Percentiles rank a stretch among this genome's conserved stretches.
Conservation (phyloP, 2,888 invertebrate genomes). For the Diogma glabrata region DNA sequence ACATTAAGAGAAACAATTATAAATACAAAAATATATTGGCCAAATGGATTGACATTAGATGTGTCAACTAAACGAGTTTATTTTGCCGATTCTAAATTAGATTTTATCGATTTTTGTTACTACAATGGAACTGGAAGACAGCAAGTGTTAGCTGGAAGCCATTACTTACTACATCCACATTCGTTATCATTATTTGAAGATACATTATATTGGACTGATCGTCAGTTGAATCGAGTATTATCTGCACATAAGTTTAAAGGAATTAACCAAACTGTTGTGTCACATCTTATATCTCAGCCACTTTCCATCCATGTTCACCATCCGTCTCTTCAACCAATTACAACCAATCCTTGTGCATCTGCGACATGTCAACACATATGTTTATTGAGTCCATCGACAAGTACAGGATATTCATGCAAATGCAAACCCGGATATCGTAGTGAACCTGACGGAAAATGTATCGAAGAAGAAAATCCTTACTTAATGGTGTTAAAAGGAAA, state of each 20-base stretch:
- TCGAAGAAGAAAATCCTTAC: constrained; percentile 78
- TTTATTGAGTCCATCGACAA: constrained; percentile 65
- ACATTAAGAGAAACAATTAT: constrained; percentile 73
- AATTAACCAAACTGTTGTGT: constrained; percentile 83
- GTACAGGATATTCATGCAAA: constrained; percentile 69
- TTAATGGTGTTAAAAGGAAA: constrained; percentile 81
- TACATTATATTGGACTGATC: constrained; percentile 92
- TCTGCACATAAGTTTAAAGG: constrained; percentile 90
- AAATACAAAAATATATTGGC: constrained; percentile 94
- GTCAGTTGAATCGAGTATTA: constrained; percentile 79
- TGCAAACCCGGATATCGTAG: constrained; percentile 81
- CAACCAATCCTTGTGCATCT: constrained; percentile 62
- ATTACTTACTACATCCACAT: constrained; percentile 92
- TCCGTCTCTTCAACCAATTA: constrained; percentile 79
- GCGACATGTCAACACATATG: constrained; percentile 82
- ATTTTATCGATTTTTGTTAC: constrained; percentile 95
- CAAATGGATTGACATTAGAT: constrained; percentile 93
- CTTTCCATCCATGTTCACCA: constrained; percentile 93
- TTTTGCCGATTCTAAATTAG: constrained; percentile 94
- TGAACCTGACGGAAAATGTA: constrained; percentile 54
- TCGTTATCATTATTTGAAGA: constrained; percentile 93
- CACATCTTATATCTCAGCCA: constrained; percentile 88
- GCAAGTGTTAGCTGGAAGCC: constrained; percentile 76
- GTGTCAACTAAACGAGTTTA: constrained; percentile 87
- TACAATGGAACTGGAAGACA: constrained; percentile 88